Evolutionary conservation across 2,888 invertebrate species (phyloP), one percentile per base, ranked within the genome.

Genomic region (Sinhomidia bicolor): DNA sequence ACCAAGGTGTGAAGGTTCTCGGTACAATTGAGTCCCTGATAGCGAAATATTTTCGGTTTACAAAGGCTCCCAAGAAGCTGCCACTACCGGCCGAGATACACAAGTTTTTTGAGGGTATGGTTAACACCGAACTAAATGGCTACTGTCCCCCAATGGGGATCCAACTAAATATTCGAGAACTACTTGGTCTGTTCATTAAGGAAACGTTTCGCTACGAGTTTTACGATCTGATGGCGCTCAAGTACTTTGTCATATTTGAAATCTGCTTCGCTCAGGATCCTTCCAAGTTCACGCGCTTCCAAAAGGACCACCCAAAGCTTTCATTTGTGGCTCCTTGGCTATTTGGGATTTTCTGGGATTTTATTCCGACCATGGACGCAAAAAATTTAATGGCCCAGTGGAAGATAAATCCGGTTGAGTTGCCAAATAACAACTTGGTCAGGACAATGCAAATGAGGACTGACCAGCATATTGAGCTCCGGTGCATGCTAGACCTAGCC

Each of bases 81-180:
- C 2, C 4, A 23, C 23, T 44, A 3, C 44, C 17, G 1, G 4
- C 17, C n/a, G n/a, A n/a, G n/a, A n/a, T n/a, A n/a, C n/a, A n/a
- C n/a, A 17, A 7, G 23, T 6, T 26, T 20, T 78, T 78, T 44
- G 54, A 29, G 36, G 79, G 36, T 54, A 12, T n/a, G 36, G 14
- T 20, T 1, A 36, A n/a, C 3, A n/a, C 26, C 32, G 36, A 26
- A 9, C 36, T 36, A 6, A 36, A 9, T 10, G 82, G 83, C 9
- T 9, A 74, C 12, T 84, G 84, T 17, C 84, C 84, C 5, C 84
- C 76, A 44, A 57, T 84, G 84, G 85, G 85, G 12, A 51, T 85
- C 6, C 36, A 62, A 14, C 5, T 85, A 36, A 32, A 85, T 20
- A 36, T 65, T 6, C 0, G 44, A 5, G 20, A 47, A n/a, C 9